phyloP scores from a whole-genome alignment of 2,797 vertebrate genomes.

The Oceanodroma leucorhoa region DNA sequence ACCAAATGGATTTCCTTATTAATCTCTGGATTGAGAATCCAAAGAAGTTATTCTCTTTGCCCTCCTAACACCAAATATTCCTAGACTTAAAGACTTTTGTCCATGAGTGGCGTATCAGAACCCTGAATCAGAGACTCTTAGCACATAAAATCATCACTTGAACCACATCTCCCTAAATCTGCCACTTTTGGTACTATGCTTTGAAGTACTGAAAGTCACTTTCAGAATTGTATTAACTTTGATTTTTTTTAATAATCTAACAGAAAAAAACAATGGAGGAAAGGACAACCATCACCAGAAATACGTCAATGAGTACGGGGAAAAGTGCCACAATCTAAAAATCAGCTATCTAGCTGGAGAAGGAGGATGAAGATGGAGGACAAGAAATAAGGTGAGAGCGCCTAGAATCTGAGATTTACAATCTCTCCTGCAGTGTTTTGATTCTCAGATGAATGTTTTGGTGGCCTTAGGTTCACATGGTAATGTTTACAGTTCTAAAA shows the following conservation, averaged over 20 bases:
- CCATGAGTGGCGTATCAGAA: background rate
- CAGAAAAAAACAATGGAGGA: background rate
- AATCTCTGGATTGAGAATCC: background rate
- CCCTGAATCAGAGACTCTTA: background rate
- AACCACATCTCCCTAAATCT: background rate
- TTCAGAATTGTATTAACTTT: background rate
- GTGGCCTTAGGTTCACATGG: background rate
- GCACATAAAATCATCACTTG: background rate
- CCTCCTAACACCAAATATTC: background rate
- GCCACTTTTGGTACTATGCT: background rate
- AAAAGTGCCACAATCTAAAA: background rate
- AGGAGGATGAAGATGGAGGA: background rate
- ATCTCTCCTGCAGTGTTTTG: background rate
- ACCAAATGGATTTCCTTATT: background rate
- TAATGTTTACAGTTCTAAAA: background rate
- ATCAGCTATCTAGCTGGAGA: background rate
- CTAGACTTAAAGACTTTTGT: background rate
- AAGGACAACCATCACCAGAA: background rate
- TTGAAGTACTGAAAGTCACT: background rate
- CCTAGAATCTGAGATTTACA: background rate
- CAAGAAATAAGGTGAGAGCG: background rate
- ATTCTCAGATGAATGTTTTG: background rate
- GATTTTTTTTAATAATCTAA: background rate
- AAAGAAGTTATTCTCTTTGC: background rate
- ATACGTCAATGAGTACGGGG: background rate